Conservation (phyloP, 2,888 invertebrate species). For the Scrobipalpa costella region DNA sequence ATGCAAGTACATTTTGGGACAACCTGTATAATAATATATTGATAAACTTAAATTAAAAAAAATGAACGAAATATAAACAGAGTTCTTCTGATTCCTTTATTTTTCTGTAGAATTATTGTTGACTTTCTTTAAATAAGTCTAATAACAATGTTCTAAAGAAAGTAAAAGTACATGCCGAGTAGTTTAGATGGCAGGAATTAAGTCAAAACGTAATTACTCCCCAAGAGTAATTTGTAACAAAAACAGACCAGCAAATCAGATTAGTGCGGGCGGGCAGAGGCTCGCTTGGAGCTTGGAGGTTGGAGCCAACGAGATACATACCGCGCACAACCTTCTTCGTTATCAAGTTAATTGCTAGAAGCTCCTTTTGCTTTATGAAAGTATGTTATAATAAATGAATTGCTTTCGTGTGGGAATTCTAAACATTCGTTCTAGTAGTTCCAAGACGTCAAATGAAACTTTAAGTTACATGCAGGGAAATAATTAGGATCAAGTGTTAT, state of each 20-base stretch:
- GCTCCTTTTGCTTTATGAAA: neutral
- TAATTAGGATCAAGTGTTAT: too few species aligned
- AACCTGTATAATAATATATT: too few species aligned
- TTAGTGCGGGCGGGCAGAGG: neutral
- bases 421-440: too few species aligned
- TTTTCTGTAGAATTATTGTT: too few species aligned
- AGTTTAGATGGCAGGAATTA: neutral
- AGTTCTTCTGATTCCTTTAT: too few species aligned
- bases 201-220: neutral
- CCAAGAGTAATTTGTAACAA: constrained; percentile 3
- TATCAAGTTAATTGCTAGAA: neutral
- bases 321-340: neutral
- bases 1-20: too few species aligned
- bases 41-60: too few species aligned
- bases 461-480: too few species aligned
- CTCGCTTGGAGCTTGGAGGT: neutral
- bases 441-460: too few species aligned
- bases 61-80: too few species aligned
- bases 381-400: neutral
- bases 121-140: too few species aligned
- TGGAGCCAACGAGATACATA: neutral
- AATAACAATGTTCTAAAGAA: too few species aligned
- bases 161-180: neutral
- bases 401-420: neutral
- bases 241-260: neutral